Conservation (phyloP, 2,113 vertebrate genomes). For the Myotis lucifugus region DNA sequence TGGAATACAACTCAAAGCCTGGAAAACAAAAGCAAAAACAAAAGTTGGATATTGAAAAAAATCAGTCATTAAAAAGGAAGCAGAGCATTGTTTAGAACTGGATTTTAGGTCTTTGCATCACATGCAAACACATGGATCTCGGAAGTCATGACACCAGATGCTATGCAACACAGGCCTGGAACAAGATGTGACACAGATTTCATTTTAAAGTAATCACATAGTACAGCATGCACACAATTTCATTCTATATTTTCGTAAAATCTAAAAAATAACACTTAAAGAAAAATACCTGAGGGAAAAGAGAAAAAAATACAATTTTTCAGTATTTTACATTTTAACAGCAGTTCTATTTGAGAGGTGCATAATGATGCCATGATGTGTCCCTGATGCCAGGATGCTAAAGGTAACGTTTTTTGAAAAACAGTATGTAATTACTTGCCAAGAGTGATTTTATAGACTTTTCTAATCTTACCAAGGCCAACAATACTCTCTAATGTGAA, state of each 20-base stretch:
- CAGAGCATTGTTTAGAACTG: not conserved
- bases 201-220: constrained; percentile 56
- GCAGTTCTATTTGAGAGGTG: constrained; percentile 11
- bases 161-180: constrained; percentile 69
- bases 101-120: constrained; percentile 35
- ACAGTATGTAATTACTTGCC: constrained; percentile 1
- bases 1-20: constrained; percentile 95
- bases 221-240: constrained; percentile 64
- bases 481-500: not conserved
- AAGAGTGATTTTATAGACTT: constrained; percentile 25
- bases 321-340: constrained; percentile 21
- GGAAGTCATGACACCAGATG: constrained; percentile 72
- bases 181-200: constrained; percentile 62
- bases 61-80: constrained; percentile 35
- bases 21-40: constrained; percentile 68
- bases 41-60: constrained; percentile 67
- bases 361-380: constrained; percentile 28
- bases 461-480: not conserved
- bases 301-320: not conserved
- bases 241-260: constrained; percentile 23
- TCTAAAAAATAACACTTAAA: constrained; percentile 35
- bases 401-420: not conserved
- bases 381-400: constrained; percentile 23
- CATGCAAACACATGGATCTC: constrained; percentile 69
- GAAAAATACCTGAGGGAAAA: not conserved